These are phyloP conservation scores for Papilio dardanus DNA, from an alignment of 1,140 invertebrate genomes.

Conservation along the genomic window DNA sequence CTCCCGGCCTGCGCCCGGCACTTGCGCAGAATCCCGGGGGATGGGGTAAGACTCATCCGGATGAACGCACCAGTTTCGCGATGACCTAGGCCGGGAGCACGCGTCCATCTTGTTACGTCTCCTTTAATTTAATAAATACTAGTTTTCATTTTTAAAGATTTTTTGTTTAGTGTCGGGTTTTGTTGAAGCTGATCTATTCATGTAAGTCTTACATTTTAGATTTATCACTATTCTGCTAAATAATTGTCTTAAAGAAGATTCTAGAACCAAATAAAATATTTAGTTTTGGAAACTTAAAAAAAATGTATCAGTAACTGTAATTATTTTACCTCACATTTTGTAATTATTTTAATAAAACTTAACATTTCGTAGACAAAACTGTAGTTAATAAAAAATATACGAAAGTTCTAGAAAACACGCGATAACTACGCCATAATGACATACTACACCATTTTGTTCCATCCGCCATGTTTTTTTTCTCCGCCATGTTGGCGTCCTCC, in stretches of 20 bases:
- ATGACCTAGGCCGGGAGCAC: neutral
- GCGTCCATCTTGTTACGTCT: neutral
- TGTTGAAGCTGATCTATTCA: neutral
- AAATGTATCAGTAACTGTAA: too few relatives aligned
- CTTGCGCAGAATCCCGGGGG: constrained; percentile 9
- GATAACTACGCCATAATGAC: neutral
- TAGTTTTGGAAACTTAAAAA: neutral
- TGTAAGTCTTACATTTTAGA: neutral
- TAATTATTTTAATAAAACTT: neutral
- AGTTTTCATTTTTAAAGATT: neutral
- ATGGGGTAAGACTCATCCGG: neutral
- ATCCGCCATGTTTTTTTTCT: neutral
- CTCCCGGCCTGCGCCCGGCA: neutral
- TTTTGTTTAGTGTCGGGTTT: neutral
- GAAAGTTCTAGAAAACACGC: neutral
- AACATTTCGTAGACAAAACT: neutral
- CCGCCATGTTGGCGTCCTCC: neutral
- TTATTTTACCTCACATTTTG: too few relatives aligned
- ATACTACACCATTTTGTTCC: neutral
- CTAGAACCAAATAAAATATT: too few relatives aligned
- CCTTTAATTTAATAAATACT: neutral
- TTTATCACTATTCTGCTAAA: neutral
- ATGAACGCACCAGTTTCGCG: neutral
- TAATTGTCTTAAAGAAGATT: too few relatives aligned
- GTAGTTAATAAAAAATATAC: neutral